These are phyloP conservation scores for Platygyra sinensis DNA, from an alignment of 64 coral and sea anemone genomes.

Conservation along the genomic window DNA sequence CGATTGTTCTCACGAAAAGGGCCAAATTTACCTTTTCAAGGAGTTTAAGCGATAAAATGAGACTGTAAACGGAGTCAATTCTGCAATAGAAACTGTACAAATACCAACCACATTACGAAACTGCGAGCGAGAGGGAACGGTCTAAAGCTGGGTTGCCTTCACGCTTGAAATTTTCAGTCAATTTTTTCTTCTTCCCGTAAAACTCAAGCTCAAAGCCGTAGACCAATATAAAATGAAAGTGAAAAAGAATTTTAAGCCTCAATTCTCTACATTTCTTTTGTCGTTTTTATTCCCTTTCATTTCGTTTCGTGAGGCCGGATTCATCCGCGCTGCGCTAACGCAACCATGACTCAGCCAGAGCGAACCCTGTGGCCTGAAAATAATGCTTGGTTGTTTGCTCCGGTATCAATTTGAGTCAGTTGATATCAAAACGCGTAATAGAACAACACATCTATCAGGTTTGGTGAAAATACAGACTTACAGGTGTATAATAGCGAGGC, in stretches of 20 bases:
- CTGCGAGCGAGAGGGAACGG: neutral
- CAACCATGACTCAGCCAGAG: conserved; percentile 18
- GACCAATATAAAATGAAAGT: conserved; percentile 11
- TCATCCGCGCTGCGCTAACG: neutral
- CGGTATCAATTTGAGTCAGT: neutral
- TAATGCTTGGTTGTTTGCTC: neutral
- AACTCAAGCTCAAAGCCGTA: neutral
- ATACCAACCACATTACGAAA: conserved; percentile 9
- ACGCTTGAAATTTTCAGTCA: neutral
- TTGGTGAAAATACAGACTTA: neutral
- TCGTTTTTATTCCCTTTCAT: neutral
- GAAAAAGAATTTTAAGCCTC: neutral
- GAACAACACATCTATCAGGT: neutral
- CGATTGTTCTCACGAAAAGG: neutral
- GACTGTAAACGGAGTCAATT: neutral
- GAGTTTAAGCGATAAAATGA: neutral
- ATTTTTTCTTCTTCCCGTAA: neutral
- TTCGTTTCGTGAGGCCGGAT: neutral
- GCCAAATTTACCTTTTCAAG: neutral
- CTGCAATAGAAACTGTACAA: conserved; percentile 4
- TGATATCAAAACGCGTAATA: neutral
- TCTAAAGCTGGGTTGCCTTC: neutral
- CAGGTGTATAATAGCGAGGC: neutral
- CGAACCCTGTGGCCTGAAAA: neutral
- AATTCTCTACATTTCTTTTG: conserved; percentile 7